A percentile compares a stretch with the other conserved stretches of the same genome.
These are phyloP conservation scores for Epirrhoe tristata DNA, from an alignment of 2,888 invertebrate genomes.

Conservation along the genomic window DNA sequence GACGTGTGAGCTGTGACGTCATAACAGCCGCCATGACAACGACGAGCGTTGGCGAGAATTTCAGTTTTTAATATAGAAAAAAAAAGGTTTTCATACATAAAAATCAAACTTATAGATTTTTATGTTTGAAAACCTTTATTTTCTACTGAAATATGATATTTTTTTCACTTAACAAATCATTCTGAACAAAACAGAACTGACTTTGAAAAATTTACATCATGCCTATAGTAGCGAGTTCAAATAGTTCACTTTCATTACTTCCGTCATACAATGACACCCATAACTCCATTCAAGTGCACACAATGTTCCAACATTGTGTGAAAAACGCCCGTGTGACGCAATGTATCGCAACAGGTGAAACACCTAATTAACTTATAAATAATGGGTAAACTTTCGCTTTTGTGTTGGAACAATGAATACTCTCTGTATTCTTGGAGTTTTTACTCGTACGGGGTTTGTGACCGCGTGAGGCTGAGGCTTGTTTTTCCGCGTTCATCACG, in stretches of 20 bases:
- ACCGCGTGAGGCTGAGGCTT: conserved; percentile 31
- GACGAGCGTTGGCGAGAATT: too few relatives aligned
- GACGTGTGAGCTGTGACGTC: too few relatives aligned
- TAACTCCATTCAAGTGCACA: conserved; percentile 62
- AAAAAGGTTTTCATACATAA: too few relatives aligned
- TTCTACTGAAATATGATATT: too few relatives aligned
- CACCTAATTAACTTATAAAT: conserved; percentile 80
- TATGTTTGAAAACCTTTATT: too few relatives aligned
- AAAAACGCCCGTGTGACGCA: conserved; percentile 71
- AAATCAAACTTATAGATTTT: too few relatives aligned
- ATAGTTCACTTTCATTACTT: conserved; percentile 37
- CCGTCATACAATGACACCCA: conserved; percentile 41
- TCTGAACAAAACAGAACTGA: too few relatives aligned
- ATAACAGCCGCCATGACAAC: too few relatives aligned
- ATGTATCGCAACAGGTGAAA: conserved; percentile 72
- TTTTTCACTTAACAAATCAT: too few relatives aligned
- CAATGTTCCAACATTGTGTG: conserved; percentile 77
- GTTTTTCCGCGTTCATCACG: conserved; percentile 32
- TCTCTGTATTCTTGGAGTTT: conserved; percentile 47
- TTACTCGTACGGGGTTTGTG: conserved; percentile 39
- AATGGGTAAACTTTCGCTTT: conserved; percentile 83
- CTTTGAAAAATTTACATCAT: too few relatives aligned
- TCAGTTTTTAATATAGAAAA: too few relatives aligned
- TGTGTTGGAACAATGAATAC: conserved; percentile 79
- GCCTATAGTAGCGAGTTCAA: conserved; percentile 5